Percentiles rank a stretch among this genome's conserved stretches.
These are phyloP conservation scores for Oreotrochilus melanogaster DNA, from an alignment of 2,113 vertebrate species.

Conservation along the genomic window DNA sequence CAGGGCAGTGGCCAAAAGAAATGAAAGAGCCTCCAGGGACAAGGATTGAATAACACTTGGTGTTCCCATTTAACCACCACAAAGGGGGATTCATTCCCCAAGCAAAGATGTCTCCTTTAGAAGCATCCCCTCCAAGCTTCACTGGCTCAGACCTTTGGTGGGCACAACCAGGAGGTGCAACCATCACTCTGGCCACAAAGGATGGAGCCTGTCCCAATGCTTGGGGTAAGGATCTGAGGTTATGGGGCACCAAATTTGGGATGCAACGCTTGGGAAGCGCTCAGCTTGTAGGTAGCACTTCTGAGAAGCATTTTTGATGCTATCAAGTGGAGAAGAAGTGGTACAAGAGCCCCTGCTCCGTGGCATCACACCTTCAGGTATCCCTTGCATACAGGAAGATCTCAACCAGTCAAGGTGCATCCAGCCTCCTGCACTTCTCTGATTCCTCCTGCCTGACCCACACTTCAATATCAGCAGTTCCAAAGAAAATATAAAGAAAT, in stretches of 20 bases:
- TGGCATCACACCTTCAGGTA: fast-evolving
- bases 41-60: neutral
- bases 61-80: neutral
- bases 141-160: neutral
- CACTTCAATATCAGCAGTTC: fast-evolving
- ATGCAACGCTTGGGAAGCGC: fast-evolving
- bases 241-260: fast-evolving
- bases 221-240: fast-evolving
- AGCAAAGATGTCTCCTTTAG: neutral
- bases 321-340: fast-evolving
- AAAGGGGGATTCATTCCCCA: slow-evolving; percentile 11
- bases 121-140: neutral
- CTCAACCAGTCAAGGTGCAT: fast-evolving
- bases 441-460: neutral
- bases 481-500: neutral
- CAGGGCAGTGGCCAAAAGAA: slow-evolving; percentile 34
- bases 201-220: neutral
- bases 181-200: neutral
- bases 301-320: neutral
- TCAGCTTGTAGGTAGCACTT: fast-evolving
- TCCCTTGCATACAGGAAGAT: neutral
- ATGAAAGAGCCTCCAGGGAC: slow-evolving; percentile 16
- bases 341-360: fast-evolving
- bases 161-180: fast-evolving
- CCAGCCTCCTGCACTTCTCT: fast-evolving